Conservation (phyloP, 2,888 invertebrate genomes). For the Ormyrus pomaceus region DNA sequence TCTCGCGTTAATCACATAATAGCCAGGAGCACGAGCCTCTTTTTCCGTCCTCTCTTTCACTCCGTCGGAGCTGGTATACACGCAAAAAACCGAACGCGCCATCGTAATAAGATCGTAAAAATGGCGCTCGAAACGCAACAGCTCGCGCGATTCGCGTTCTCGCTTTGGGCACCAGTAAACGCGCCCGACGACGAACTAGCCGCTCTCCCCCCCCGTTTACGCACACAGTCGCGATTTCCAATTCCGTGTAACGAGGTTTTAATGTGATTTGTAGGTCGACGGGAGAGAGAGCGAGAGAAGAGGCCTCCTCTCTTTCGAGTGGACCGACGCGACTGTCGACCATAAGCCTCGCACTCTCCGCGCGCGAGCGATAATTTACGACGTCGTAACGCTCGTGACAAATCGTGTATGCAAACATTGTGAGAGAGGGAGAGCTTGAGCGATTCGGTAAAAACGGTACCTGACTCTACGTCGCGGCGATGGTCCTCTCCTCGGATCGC, state of each 20-base stretch:
- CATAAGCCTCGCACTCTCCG: constrained; percentile 56
- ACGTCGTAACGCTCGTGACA: constrained; percentile 71
- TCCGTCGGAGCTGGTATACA: no score
- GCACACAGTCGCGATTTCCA: constrained; percentile 41
- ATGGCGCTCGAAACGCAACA: constrained; percentile 50
- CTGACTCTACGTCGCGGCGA: constrained; percentile 54
- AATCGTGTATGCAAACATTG: constrained; percentile 73
- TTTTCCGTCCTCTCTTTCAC: neutral
- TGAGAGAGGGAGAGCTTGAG: constrained; percentile 61
- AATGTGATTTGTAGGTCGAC: constrained; percentile 62
- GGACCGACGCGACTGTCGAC: constrained; percentile 33
- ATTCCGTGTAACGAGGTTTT: constrained; percentile 61
- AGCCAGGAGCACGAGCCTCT: neutral
- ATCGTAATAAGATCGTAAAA: constrained; percentile 53
- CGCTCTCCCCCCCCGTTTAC: neutral
- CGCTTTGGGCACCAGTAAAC: constrained; percentile 26
- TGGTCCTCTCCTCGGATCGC: constrained; percentile 35
- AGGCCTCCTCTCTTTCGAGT: constrained; percentile 10
- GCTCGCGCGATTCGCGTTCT: constrained; percentile 25
- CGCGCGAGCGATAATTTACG: constrained; percentile 68
- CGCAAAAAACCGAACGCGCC: constrained; percentile 23
- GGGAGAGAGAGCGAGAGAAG: neutral
- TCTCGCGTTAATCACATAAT: constrained; percentile 24
- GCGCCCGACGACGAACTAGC: constrained; percentile 39
- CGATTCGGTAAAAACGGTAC: constrained; percentile 69